A percentile compares a stretch with the other conserved stretches of the same genome.
These are phyloP conservation scores for Patella caerulea DNA, from an alignment of 2,888 invertebrate genomes.

Conservation along the genomic window DNA sequence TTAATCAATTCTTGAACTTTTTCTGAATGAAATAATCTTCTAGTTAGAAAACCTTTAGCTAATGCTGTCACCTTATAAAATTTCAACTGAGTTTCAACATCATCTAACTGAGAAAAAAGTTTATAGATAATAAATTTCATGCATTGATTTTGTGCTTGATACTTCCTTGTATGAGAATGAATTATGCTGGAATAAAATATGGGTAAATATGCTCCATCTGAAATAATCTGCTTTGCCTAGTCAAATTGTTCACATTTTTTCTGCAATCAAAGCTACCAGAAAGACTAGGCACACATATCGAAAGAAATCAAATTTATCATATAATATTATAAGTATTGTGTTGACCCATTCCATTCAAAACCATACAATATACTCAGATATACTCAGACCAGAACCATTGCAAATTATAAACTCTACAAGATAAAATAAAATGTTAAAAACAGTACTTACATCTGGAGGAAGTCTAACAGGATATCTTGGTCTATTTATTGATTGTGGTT, in stretches of 20 bases:
- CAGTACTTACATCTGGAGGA: conserved; percentile 42
- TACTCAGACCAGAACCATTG: too few relatives aligned
- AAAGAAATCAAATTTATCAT: too few relatives aligned
- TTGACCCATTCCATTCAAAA: too few relatives aligned
- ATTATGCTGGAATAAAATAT: too few relatives aligned
- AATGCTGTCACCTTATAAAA: conserved; percentile 69
- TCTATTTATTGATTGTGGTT: conserved; percentile 30
- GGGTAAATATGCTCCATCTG: too few relatives aligned
- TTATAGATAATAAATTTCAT: neutral
- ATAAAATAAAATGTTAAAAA: neutral
- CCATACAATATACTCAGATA: too few relatives aligned
- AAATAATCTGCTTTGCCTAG: too few relatives aligned
- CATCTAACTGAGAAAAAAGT: conserved; percentile 38
- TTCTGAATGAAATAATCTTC: conserved; percentile 85
- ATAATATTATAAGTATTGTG: too few relatives aligned
- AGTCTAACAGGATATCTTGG: conserved; percentile 26
- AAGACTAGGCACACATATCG: too few relatives aligned
- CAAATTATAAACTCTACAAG: too few relatives aligned
- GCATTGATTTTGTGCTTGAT: neutral
- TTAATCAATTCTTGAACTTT: conserved; percentile 84
- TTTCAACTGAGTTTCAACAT: conserved; percentile 53
- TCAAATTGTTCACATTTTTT: too few relatives aligned
- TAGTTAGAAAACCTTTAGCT: conserved; percentile 83
- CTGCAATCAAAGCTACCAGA: too few relatives aligned
- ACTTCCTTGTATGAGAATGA: neutral